Percentiles rank a stretch among this genome's conserved stretches.
Evolutionary conservation across 2,888 invertebrate genomes (phyloP).

Genomic region (Epiblema foenella): DNA sequence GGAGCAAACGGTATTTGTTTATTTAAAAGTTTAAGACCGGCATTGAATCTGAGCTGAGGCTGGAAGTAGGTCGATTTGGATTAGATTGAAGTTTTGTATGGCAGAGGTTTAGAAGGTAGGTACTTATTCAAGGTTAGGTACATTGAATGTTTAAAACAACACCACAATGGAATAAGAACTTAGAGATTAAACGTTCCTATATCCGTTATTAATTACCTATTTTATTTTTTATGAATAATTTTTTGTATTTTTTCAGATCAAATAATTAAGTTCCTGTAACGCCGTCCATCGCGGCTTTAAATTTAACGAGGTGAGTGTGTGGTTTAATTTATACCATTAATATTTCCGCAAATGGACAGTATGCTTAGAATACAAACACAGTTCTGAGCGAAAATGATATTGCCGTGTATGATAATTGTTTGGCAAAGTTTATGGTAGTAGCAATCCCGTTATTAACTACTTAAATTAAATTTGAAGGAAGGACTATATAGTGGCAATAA

Average conservation of each 20-base stretch:
- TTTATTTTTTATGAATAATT: not conserved
- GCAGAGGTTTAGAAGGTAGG: no score
- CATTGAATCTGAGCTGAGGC: conserved; percentile 19
- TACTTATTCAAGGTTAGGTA: conserved; percentile 3
- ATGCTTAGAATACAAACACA: not conserved
- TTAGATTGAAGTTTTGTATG: conserved; percentile 23
- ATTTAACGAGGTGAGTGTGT: conserved; percentile 69
- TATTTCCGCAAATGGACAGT: not conserved
- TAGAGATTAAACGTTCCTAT: not conserved
- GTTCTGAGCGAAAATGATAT: not conserved
- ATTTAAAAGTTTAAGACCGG: conserved; percentile 33
- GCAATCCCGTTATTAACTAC: no score
- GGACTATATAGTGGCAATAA: not conserved
- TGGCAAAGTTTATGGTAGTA: not conserved
- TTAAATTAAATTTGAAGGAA: not conserved
- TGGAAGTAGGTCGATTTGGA: conserved; percentile 33
- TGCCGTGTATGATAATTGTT: not conserved
- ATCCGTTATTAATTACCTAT: no score
- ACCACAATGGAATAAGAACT: not conserved
- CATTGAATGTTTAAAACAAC: not conserved
- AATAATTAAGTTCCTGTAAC: conserved; percentile 75
- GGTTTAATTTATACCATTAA: not conserved
- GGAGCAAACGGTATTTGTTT: conserved; percentile 35
- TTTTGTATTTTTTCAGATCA: conserved; percentile 67
- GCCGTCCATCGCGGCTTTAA: conserved; percentile 74